Evolutionary conservation across 2,113 vertebrate genomes (phyloP).

Genomic region (Corynorhinus townsendii): DNA sequence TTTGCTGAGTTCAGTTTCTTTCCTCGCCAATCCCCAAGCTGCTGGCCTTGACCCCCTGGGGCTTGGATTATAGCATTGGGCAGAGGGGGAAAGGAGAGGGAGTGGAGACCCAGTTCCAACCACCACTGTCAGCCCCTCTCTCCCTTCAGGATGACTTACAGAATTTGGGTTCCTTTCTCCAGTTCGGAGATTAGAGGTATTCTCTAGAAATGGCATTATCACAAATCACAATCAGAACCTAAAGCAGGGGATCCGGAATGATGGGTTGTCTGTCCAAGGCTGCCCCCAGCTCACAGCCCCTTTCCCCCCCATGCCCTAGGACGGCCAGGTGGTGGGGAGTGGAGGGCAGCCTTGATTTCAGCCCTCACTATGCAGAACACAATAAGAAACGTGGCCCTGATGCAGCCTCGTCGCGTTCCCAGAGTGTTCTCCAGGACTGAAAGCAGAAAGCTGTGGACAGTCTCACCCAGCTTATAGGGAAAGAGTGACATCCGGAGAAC

Average conservation of each 20-base stretch:
- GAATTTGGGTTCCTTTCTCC: background rate
- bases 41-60: background rate
- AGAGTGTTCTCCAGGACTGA: background rate
- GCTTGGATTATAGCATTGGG: background rate
- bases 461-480: background rate
- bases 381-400: background rate
- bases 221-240: background rate
- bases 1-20: background rate
- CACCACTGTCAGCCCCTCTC: background rate
- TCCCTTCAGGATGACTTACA: background rate
- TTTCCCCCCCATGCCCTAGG: background rate
- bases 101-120: background rate
- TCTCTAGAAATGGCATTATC: background rate
- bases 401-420: background rate
- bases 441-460: background rate
- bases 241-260: background rate
- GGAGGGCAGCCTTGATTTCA: background rate
- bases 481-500: background rate
- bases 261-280: background rate
- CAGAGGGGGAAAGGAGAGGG: background rate
- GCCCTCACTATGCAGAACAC: background rate
- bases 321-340: too few species aligned
- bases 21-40: background rate
- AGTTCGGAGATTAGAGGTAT: background rate
- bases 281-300: background rate